A percentile compares a stretch with the other conserved stretches of the same genome.
phyloP scores from a whole-genome alignment of 92 coral and sea anemone species.

The Pocillopora meandrina region DNA sequence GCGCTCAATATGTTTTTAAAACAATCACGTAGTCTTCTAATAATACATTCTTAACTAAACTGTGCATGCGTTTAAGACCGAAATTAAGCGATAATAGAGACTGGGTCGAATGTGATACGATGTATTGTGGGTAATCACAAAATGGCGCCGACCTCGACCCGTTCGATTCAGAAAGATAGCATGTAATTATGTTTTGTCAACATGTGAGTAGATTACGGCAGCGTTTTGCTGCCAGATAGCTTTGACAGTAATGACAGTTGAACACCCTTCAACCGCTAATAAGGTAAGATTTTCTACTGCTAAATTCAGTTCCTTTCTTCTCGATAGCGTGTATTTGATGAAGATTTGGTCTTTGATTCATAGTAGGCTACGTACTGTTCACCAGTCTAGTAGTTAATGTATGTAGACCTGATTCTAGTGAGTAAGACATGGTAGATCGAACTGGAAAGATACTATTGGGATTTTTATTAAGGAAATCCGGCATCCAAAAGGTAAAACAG shows the following conservation, averaged over 20 bases:
- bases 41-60: too few relatives aligned
- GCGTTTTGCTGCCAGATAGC: slow-evolving; percentile 45
- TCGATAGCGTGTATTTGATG: not conserved
- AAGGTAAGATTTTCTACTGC: slow-evolving; percentile 53
- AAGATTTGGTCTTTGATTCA: not conserved
- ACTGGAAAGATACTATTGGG: too few relatives aligned
- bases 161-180: not conserved
- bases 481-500: too few relatives aligned
- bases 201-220: slow-evolving; percentile 40
- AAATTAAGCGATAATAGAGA: not conserved
- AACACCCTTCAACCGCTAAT: slow-evolving; percentile 68
- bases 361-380: too few relatives aligned
- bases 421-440: too few relatives aligned
- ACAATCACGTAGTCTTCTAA: too few relatives aligned
- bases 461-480: too few relatives aligned
- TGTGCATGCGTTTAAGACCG: not conserved
- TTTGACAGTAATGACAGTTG: slow-evolving; percentile 71
- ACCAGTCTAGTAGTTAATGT: too few relatives aligned
- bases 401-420: too few relatives aligned
- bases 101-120: not conserved
- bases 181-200: not conserved
- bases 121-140: slow-evolving; percentile 20
- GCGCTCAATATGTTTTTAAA: too few relatives aligned
- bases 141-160: slow-evolving; percentile 34
- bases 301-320: not conserved